Base-by-base conservation (phyloP, 35 echinoderm and acorn worm genomes). In the Ophioderma brevispina region DNA sequence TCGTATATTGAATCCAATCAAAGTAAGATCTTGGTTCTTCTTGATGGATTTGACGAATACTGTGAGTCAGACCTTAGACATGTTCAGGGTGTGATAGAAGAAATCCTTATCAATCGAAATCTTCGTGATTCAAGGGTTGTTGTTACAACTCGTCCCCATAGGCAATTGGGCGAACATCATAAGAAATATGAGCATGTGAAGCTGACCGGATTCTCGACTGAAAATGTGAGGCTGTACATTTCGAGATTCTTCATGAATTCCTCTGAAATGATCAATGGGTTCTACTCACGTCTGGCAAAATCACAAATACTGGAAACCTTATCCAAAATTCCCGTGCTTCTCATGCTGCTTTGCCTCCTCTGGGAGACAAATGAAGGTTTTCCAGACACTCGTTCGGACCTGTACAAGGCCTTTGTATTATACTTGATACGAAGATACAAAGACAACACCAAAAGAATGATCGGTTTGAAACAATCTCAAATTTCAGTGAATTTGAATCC, bases 21-120 rank as follows among this genome's bases (percentile, higher is more conserved):
- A 63, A 31, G 70, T 17, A 37, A 85, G 36, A 33, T 85, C 14
- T 37, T 85, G 32, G 33, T 85, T 15, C n/a, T 85, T 6, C 38
- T 85, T 13, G 83, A 85, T 15, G 83, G 83, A 17, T 37, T 85
- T 34, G 83, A 85, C 25, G 83, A 85, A 59, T 33, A 64, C 21
- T 33, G 32, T 17, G 43, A 37, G 13, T 64, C 33, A 64, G 52
- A 64, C 37, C 35, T 85, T 40, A 32, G 25, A 21, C 25, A 49
- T 38, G 40, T 11, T 11, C 13, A 81, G 19, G 21, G 23, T 31
- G 40, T 15, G 31, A 46, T 83, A 33, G 35, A 49, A 50, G 40
- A 49, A 49, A 28, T 83, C 14, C 37, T 83, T 19, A 40, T 32
- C 0, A 21, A 32, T 10, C 37, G 40, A 40, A 30, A n/a, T 33